Base-by-base conservation (phyloP, 2,888 invertebrate species). In the Trimorus sp. region DNA sequence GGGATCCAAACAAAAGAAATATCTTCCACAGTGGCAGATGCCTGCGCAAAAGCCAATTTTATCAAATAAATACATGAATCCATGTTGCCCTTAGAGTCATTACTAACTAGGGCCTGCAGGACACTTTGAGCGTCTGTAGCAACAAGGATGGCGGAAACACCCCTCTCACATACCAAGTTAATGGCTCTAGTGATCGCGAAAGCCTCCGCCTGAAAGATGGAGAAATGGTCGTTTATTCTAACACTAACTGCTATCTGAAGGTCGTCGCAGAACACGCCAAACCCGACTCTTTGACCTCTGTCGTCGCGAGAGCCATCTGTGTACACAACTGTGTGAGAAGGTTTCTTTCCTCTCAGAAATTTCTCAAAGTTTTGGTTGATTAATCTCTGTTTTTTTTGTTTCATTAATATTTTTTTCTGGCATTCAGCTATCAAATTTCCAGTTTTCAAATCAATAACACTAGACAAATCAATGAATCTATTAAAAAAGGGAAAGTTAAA, bases 1-100 rank as follows among this genome's bases (percentile, higher is more conserved):
- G 60, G 70, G 14, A 71, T 36, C 70, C 70, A 71, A 8, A 53
- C 12, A 36, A 62, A 48, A 5, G 7, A 14, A 48, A 62, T 36
- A 4, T 60, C 45, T 7, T 42, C 11, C 5, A 16, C 38, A 45
- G 7, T 16, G 11, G 7, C 37, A 15, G n/a, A 11, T 12, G 42
- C 14, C 16, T 37, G 15, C n/a, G 7, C 11, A 7, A 51, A 38
- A 15, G 53, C 37, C 38, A n/a, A 0, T 54, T 66, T 54, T 3
- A 53, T 66, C 7, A 15, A 26, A 15, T 54, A 54, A 16, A 54
- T 54, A 26, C 16, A 26, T 7, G 16, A 9, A 9, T 54, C 53
- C 12, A 26, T 16, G 15, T 54, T 54, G 1, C 53, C 53, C 7
- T 11, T 15, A 9, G 15, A 26, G 12, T 54, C 53, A 16, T 7